phyloP scores from a whole-genome alignment of 2,113 vertebrate species.

The Hyperoodon ampullatus region DNA sequence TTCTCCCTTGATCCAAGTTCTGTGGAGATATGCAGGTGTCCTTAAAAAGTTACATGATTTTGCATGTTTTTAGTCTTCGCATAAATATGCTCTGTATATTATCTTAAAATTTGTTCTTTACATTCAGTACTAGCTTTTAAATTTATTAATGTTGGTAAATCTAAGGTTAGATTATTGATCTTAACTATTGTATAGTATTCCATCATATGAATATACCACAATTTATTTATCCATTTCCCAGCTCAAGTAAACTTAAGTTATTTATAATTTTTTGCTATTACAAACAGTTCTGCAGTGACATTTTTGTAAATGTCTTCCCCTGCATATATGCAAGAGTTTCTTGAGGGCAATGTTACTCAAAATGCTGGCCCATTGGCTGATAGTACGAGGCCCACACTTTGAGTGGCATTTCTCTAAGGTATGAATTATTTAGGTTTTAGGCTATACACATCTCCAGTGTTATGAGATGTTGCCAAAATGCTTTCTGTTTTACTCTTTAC shows the following conservation, averaged over 20 bases:
- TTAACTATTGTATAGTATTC: background rate
- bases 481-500: background rate
- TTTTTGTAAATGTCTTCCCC: background rate
- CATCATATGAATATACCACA: background rate
- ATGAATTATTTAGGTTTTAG: constrained; percentile 10
- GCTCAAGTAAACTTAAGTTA: constrained; percentile 4
- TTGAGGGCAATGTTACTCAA: background rate
- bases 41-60: background rate
- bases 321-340: background rate
- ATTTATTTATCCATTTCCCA: constrained; percentile 17
- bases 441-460: background rate
- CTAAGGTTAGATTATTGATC: background rate
- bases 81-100: background rate
- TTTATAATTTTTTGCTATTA: background rate
- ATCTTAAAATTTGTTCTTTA: constrained; percentile 1
- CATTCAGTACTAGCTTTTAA: background rate
- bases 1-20: background rate
- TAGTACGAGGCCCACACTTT: background rate
- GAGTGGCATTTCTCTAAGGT: background rate
- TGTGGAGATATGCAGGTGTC: background rate
- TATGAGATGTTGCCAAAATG: background rate
- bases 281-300: background rate
- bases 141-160: background rate
- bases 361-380: background rate
- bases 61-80: background rate